These are phyloP conservation scores for Plebejus melissa DNA, from an alignment of 2,888 invertebrate species.

Conservation along the genomic window DNA sequence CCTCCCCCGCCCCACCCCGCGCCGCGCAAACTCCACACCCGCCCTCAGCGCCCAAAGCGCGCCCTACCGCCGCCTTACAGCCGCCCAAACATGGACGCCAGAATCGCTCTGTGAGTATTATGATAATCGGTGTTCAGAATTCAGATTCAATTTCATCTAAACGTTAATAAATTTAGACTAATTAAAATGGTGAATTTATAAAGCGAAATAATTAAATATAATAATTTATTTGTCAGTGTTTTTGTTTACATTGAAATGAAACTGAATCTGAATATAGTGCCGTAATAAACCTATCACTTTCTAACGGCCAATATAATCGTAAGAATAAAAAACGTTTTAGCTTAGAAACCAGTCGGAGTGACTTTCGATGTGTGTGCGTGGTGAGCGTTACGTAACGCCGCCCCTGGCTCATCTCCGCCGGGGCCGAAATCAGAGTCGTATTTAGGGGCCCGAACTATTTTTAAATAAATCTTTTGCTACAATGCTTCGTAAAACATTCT, in stretches of 20 bases:
- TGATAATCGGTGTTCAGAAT: neutral
- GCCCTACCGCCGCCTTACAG: constrained; percentile 54
- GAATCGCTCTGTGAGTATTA: constrained; percentile 68
- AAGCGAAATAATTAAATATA: neutral
- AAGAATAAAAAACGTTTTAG: constrained; percentile 42
- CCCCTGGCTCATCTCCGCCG: constrained; percentile 2
- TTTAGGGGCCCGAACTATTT: constrained; percentile 75
- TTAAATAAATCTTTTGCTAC: constrained; percentile 49
- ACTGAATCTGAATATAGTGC: constrained; percentile 34
- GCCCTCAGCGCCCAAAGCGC: constrained; percentile 68
- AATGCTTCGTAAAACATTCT: neutral
- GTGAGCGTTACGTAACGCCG: constrained; percentile 46
- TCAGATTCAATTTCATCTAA: neutral
- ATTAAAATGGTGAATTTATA: neutral
- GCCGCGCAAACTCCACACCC: constrained; percentile 74
- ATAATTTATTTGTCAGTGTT: neutral
- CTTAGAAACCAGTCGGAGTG: constrained; percentile 49
- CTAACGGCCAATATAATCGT: constrained; percentile 57
- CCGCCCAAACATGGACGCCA: constrained; percentile 57
- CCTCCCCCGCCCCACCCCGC: constrained; percentile 61
- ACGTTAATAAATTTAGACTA: neutral
- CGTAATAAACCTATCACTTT: constrained; percentile 53
- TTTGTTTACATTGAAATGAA: neutral
- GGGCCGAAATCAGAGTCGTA: constrained; percentile 55
- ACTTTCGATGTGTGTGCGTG: constrained; percentile 58